These are phyloP conservation scores for Drosophila bipectinata DNA, from an alignment of 1,140 invertebrate species.

Conservation along the genomic window DNA sequence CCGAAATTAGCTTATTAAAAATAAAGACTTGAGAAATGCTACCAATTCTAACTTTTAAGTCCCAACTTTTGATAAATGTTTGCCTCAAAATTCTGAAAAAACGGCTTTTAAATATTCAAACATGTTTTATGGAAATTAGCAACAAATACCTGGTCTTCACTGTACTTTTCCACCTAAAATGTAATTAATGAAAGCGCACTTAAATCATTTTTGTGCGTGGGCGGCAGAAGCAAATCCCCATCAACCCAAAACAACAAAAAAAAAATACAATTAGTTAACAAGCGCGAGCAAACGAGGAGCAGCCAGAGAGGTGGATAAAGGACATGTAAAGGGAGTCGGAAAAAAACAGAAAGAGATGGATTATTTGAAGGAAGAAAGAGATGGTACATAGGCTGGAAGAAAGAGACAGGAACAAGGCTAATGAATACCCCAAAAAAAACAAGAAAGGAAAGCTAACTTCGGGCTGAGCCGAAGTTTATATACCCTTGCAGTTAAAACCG, in stretches of 20 bases:
- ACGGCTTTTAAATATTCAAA: too few species aligned
- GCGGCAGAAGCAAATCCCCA: conserved; percentile 43
- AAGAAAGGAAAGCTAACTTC: too few species aligned
- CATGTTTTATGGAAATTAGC: not conserved
- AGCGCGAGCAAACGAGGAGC: conserved; percentile 31
- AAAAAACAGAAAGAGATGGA: not conserved
- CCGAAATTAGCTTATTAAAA: too few species aligned
- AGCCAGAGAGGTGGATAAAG: conserved; percentile 11
- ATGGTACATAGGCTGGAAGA: conserved; percentile 20
- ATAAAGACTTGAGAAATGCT: too few species aligned
- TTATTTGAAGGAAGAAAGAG: conserved; percentile 8
- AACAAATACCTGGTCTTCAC: not conserved
- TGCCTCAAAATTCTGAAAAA: too few species aligned
- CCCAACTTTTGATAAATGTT: too few species aligned
- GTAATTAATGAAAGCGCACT: conserved; percentile 80
- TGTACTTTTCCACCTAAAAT: conserved; percentile 43
- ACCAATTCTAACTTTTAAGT: too few species aligned
- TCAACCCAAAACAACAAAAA: conserved; percentile 19
- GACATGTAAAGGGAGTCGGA: not conserved
- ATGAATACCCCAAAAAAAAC: conserved; percentile 46
- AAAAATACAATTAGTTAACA: conserved; percentile 81
- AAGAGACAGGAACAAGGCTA: conserved; percentile 1
- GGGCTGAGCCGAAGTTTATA: too few species aligned
- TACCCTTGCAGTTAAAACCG: too few species aligned
- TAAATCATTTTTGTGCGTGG: conserved; percentile 80